Conservation (phyloP, 2,888 invertebrate species). For the Saturnia japonica region DNA sequence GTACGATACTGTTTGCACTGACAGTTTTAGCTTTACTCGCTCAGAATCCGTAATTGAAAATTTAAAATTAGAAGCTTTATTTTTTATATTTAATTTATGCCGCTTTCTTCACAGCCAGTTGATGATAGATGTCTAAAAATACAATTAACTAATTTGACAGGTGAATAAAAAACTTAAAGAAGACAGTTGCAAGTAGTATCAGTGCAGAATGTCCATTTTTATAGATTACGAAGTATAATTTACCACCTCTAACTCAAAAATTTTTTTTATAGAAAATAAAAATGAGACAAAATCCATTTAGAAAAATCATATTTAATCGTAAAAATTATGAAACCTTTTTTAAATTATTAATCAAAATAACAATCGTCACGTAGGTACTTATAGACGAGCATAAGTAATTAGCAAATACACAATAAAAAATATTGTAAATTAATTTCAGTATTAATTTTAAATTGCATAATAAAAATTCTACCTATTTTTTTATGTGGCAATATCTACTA, state of each 20-base stretch:
- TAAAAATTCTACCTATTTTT: neutral
- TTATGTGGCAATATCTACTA: too few relatives aligned
- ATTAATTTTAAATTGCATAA: too few relatives aligned
- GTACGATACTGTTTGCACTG: slow-evolving; percentile 31
- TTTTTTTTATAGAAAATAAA: neutral
- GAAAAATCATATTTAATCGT: too few relatives aligned
- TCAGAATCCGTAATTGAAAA: slow-evolving; percentile 35
- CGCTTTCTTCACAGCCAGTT: neutral
- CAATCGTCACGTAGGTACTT: too few relatives aligned
- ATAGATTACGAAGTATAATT: neutral
- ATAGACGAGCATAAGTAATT: too few relatives aligned
- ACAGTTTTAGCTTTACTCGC: slow-evolving; percentile 30
- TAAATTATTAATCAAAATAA: too few relatives aligned
- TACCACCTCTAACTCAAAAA: neutral
- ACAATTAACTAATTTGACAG: neutral
- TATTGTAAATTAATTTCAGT: too few relatives aligned
- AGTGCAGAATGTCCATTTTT: neutral
- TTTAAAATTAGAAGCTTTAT: slow-evolving; percentile 28
- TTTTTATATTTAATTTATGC: slow-evolving; percentile 24
- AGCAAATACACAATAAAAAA: too few relatives aligned
- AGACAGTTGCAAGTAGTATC: neutral
- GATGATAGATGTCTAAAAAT: neutral
- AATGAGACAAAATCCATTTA: neutral
- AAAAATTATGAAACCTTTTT: too few relatives aligned
- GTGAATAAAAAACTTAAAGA: neutral